These are phyloP conservation scores for Acheta domesticus DNA, from an alignment of 2,888 invertebrate genomes.

Conservation along the genomic window DNA sequence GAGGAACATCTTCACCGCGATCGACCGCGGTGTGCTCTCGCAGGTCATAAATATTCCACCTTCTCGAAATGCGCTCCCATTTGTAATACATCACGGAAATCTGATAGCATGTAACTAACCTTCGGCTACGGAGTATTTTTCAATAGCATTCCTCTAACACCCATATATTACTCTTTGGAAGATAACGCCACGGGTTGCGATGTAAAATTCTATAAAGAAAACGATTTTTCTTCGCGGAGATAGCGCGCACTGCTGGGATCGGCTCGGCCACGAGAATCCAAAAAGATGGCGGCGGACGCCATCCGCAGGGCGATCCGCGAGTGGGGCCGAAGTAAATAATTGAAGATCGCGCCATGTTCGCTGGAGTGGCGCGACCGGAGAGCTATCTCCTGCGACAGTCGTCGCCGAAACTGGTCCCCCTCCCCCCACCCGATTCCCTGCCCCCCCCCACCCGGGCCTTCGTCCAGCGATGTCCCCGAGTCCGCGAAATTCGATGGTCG, in stretches of 20 bases:
- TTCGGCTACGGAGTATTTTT: not conserved
- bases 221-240: not conserved
- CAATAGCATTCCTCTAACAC: not conserved
- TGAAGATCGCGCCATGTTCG: not conserved
- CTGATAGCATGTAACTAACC: not conserved
- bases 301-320: not conserved
- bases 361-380: not conserved
- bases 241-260: not conserved
- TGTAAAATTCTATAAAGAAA: not conserved
- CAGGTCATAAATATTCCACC: too few species aligned
- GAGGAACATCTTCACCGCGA: too few species aligned
- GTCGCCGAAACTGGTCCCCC: not conserved
- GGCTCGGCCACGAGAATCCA: not conserved
- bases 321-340: not conserved
- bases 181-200: not conserved
- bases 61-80: not conserved
- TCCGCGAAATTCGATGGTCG: too few species aligned
- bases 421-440: too few species aligned
- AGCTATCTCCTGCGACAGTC: not conserved
- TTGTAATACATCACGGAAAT: not conserved
- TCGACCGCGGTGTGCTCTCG: too few species aligned
- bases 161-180: not conserved
- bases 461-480: too few species aligned
- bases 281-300: too few species aligned
- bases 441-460: too few species aligned